Base-by-base conservation (phyloP, 2,888 invertebrate species). In the Lasiommata megera region DNA sequence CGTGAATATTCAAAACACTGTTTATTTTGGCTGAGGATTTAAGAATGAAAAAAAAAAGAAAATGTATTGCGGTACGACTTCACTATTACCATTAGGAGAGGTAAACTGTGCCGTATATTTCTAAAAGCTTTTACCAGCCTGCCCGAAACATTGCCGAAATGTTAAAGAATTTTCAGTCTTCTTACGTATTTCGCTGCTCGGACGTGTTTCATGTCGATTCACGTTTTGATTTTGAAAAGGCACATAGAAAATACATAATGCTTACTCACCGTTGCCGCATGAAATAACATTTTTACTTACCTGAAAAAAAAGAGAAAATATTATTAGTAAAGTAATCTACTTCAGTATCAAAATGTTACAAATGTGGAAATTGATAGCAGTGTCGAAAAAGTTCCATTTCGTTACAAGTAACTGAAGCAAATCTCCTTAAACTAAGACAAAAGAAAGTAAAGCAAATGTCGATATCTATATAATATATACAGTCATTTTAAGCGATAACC, bases 61-160 rank as follows among this genome's bases (percentile, higher is more conserved):
- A 57, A 57, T 40, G 54, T 58, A 55, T 58, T 51, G 58, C 56
- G 41, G 52, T 56, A 65, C 60, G 48, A 56, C 52, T 63, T 54
- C 50, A 64, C 67, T 65, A 68, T 67, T 62, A 67, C 63, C 64
- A 62, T 61, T 63, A 65, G 56, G 59, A 54, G 62, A 67, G 62
- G 66, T 63, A 67, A 65, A 67, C 61, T 54, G 58, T 60, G 54
- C 58, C 58, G 58, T 65, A 63, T 66, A 65, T 67, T 61, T 61
- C 62, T 66, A 66, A 68, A 70, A 67, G 66, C 67, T 70, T 70
- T 69, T 67, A 66, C 61, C 50, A 57, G 56, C 41, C 56, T 58
- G 48, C 38, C 57, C 50, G 55, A 55, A 59, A 58, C 57, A 62
- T 55, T 58, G 53, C 46, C 60, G 43, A 51, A 63, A 60, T 60